Evolutionary conservation across 2,113 vertebrate species (phyloP), one percentile per base, ranked within the genome.

Genomic region (Pollachius pollachius): DNA sequence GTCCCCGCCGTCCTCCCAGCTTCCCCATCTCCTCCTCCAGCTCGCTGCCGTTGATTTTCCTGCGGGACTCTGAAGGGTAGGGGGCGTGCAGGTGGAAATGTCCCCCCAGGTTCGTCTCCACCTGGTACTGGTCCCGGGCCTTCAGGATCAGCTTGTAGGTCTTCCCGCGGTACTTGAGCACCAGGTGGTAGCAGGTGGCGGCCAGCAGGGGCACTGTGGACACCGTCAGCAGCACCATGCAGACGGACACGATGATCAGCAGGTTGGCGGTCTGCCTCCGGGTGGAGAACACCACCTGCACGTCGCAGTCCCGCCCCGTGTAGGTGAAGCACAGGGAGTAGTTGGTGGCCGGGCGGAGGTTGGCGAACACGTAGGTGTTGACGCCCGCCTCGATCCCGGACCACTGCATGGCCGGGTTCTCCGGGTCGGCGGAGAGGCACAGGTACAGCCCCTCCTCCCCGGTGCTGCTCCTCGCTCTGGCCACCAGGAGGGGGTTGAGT

Each of bases 101-200:
- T 0, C 90, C 83, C 0, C 90, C 85, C 72, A 96, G 94, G 81
- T 90, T 94, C 87, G 95, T 95, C 84, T 98, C 94, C 93, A 94
- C 92, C 74, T 93, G 94, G 75, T 95, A 96, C 0, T 93, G 92
- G 65, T 93, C 94, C 80, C 95, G 95, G 0, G 95, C 90, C 70
- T 95, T 94, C 90, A 99, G 89, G 83, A 98, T 98, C 21, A 98
- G 90, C 72, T 94, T 95, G 86, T 97, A 99, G 34, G 96, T 97
- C 87, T 99, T 98, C 64, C 92, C 94, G 15, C 91, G 95, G 81
- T 98, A 96, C 69, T 95, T 97, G 91, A 97, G 94, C 73, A 98
- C 90, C 65, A 99, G 88, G 76, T 99, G 97, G 81, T 95, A 99
- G 89, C 97, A 99, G 0, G 94, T 95, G 11, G 97, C 97, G 0